Percentiles rank a stretch among this genome's conserved stretches.
Evolutionary conservation across 1,140 invertebrate species (phyloP).

Genomic region (Dreissena polymorpha): DNA sequence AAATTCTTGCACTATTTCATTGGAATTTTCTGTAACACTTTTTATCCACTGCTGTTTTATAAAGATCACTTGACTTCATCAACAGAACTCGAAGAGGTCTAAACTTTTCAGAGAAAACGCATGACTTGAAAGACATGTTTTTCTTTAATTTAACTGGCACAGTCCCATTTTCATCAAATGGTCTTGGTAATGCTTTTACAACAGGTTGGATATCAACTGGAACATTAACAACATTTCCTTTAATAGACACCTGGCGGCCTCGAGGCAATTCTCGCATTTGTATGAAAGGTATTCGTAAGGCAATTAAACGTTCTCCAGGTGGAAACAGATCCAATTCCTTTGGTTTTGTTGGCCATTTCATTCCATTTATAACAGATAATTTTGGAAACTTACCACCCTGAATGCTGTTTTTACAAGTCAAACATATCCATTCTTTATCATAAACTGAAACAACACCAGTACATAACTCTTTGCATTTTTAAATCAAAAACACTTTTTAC

Average conservation of each 20-base stretch:
- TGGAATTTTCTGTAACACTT: no score
- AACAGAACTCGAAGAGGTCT: conserved; percentile 15
- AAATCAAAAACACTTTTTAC: background rate
- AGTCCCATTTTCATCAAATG: conserved; percentile 10
- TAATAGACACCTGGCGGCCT: conserved; percentile 43
- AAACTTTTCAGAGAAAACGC: conserved; percentile 28
- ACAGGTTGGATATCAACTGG: conserved; percentile 52
- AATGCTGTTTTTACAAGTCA: no score
- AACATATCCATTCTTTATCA: conserved; percentile 50
- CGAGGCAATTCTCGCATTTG: no score
- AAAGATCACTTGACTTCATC: conserved; percentile 2
- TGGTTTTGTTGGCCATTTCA: no score
- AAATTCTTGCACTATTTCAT: no score
- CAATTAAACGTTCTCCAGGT: no score
- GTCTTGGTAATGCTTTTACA: conserved; percentile 50
- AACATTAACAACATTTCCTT: conserved; percentile 60
- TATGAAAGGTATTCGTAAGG: no score
- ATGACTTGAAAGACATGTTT: conserved; percentile 20
- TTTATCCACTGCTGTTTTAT: conserved; percentile 29
- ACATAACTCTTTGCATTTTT: conserved; percentile 23
- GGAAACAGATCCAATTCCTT: no score
- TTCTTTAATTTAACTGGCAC: conserved; percentile 48
- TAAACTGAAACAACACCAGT: conserved; percentile 15
- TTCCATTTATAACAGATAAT: no score
- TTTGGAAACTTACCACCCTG: no score